phyloP scores from a whole-genome alignment of 2,797 vertebrate genomes.

The Eulemur albifrons region DNA sequence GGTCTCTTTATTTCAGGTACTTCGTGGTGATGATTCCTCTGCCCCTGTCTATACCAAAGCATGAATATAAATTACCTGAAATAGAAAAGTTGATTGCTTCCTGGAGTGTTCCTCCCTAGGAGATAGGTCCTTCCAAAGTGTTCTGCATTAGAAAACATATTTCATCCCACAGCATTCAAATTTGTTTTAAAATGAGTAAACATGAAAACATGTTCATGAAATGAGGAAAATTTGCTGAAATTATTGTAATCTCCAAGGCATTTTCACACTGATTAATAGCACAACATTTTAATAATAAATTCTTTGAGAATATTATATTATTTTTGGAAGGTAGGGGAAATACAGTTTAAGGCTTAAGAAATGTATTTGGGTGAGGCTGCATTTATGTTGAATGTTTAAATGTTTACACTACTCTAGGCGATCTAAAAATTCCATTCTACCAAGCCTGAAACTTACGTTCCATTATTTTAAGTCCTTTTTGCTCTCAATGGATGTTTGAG shows the following conservation, averaged over 20 bases:
- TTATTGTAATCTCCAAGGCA: background rate
- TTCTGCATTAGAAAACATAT: background rate
- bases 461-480: background rate
- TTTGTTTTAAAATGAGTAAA: conserved; percentile 48
- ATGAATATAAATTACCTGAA: background rate
- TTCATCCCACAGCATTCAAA: background rate
- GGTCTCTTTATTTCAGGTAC: background rate
- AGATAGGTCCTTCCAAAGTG: conserved; percentile 13
- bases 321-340: background rate
- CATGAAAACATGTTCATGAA: conserved; percentile 1
- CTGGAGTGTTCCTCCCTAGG: background rate
- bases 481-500: background rate
- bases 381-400: conserved; percentile 16
- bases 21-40: background rate
- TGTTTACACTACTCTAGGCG: background rate
- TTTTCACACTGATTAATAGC: conserved; percentile 28
- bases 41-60: background rate
- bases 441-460: background rate
- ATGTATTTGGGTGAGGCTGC: background rate
- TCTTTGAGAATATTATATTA: background rate
- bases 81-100: conserved; percentile 8
- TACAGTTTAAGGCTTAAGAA: background rate
- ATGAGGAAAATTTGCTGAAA: conserved; percentile 52
- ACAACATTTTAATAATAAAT: background rate
- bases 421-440: background rate